A percentile compares a stretch with the other conserved stretches of the same genome.
Evolutionary conservation across 2,888 invertebrate species (phyloP).

Genomic region (Lochmaea capreae): DNA sequence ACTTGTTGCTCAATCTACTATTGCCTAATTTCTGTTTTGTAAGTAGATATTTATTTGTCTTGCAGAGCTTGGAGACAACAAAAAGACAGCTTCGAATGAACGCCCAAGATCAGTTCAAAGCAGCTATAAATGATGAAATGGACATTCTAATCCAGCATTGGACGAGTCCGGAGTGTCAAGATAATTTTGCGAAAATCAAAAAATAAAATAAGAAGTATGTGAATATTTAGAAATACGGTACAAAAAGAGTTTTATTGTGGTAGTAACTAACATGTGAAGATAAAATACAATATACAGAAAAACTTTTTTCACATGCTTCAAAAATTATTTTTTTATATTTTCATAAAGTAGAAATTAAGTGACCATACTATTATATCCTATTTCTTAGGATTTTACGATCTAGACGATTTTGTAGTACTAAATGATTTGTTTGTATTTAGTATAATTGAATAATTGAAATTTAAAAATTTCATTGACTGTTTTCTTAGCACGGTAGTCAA

Average conservation of each 20-base stretch:
- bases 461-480: conserved; percentile 43
- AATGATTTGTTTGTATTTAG: conserved; percentile 37
- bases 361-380: conserved; percentile 36
- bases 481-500: conserved; percentile 36
- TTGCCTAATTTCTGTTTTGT: no score
- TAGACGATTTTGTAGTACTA: conserved; percentile 36
- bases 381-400: conserved; percentile 44
- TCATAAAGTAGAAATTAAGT: conserved; percentile 48
- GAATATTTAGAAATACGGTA: conserved; percentile 45
- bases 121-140: conserved; percentile 75
- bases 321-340: conserved; percentile 53
- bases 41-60: conserved; percentile 44
- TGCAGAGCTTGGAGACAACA: conserved; percentile 75
- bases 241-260: conserved; percentile 48
- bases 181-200: conserved; percentile 55
- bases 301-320: conserved; percentile 26
- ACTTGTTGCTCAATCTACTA: no score
- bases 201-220: conserved; percentile 15
- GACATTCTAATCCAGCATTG: conserved; percentile 79
- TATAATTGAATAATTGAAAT: conserved; percentile 34
- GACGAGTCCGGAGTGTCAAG: conserved; percentile 79
- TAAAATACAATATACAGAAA: conserved; percentile 2
- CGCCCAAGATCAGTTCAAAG: conserved; percentile 70
- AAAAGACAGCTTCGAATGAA: conserved; percentile 71
- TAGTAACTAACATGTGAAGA: conserved; percentile 40